Percentiles rank a stretch among this genome's conserved stretches.
phyloP scores from a whole-genome alignment of 1,140 invertebrate genomes.

The Sarcophaga bullata region DNA sequence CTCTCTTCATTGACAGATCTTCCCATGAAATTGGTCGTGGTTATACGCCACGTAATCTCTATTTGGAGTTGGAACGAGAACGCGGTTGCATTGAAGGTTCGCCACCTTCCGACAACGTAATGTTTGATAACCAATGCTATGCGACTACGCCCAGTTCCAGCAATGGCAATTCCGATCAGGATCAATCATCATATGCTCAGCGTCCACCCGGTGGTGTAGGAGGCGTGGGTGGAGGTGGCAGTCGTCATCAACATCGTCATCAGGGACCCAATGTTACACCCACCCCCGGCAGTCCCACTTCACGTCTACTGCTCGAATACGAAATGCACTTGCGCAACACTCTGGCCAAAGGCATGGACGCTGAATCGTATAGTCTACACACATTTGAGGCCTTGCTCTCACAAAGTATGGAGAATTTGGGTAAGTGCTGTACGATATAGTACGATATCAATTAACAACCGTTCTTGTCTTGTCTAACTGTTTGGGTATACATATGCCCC shows the following conservation, averaged over 20 bases:
- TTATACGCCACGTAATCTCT: conserved; percentile 72
- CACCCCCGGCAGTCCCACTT: conserved; percentile 87
- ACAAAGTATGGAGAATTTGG: conserved; percentile 95
- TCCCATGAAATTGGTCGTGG: conserved; percentile 73
- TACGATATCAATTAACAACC: too few species aligned
- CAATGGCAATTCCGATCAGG: conserved; percentile 88
- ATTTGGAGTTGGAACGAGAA: conserved; percentile 84
- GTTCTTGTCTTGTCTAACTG: too few species aligned
- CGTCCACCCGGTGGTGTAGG: conserved; percentile 63
- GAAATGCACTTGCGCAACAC: conserved; percentile 95
- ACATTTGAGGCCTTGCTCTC: conserved; percentile 92
- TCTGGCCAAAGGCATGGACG: conserved; percentile 93
- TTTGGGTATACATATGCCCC: too few species aligned
- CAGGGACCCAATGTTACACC: conserved; percentile 73
- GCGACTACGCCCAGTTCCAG: conserved; percentile 91
- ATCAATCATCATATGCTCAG: conserved; percentile 74
- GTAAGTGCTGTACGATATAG: conserved; percentile 68
- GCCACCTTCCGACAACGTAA: conserved; percentile 89
- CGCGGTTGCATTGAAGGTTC: conserved; percentile 79
- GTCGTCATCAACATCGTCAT: conserved; percentile 59
- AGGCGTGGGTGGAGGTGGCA: conserved; percentile 37
- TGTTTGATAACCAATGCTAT: conserved; percentile 94
- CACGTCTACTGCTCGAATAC: conserved; percentile 88
- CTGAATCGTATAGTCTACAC: conserved; percentile 92
- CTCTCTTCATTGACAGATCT: conserved; percentile 64